These are phyloP conservation scores for Vidua macroura DNA, from an alignment of 2,113 vertebrate species.

Conservation along the genomic window DNA sequence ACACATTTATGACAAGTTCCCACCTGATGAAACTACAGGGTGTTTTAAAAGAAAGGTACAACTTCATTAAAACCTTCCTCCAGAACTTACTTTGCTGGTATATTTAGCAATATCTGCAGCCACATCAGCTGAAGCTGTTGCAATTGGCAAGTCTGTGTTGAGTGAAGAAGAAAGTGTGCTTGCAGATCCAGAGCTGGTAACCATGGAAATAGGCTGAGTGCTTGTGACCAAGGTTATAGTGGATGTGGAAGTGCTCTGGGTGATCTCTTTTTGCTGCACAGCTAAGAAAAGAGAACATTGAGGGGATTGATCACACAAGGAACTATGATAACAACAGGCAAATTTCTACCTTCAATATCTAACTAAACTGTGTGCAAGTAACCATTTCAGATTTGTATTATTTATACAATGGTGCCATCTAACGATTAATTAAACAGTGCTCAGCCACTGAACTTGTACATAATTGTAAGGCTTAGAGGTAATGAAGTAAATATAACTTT, in stretches of 20 bases:
- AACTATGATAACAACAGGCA: neutral
- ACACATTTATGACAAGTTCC: neutral
- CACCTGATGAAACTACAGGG: neutral
- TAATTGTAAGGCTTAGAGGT: neutral
- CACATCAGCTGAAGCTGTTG: slow-evolving; percentile 92
- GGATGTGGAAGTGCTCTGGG: slow-evolving; percentile 85
- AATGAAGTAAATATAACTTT: neutral
- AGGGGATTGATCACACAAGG: neutral
- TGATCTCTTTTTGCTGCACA: slow-evolving; percentile 91
- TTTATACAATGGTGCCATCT: neutral
- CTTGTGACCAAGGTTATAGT: slow-evolving; percentile 91
- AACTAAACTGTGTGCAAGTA: neutral
- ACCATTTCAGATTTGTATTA: neutral
- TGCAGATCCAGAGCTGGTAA: slow-evolving; percentile 79
- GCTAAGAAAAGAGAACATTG: slow-evolving; percentile 62
- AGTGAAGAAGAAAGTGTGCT: slow-evolving; percentile 79
- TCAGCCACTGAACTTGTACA: neutral
- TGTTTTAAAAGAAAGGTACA: neutral
- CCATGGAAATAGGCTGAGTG: slow-evolving; percentile 83
- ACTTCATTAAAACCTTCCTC: neutral
- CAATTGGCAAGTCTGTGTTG: slow-evolving; percentile 85
- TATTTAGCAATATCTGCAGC: slow-evolving; percentile 97
- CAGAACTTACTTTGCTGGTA: slow-evolving; percentile 88
- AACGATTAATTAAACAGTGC: neutral
- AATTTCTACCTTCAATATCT: neutral